These are phyloP conservation scores for Carterocephalus palaemon DNA, from an alignment of 2,888 invertebrate species.

Conservation along the genomic window DNA sequence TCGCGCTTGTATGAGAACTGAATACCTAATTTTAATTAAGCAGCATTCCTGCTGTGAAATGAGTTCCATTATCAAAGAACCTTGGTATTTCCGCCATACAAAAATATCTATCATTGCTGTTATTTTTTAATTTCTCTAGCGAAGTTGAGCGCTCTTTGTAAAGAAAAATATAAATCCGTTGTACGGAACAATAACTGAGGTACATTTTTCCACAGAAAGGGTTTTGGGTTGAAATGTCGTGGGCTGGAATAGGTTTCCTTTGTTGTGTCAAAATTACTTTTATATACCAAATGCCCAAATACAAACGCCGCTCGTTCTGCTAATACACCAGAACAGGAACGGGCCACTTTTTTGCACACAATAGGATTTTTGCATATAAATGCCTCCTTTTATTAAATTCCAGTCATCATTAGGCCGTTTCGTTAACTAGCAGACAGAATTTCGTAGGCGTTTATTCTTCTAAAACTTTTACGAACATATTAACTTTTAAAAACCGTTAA, in stretches of 20 bases:
- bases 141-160: slow-evolving; percentile 34
- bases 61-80: slow-evolving; percentile 35
- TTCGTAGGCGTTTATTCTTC: no score
- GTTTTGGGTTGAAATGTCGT: slow-evolving; percentile 39
- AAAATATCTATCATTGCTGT: slow-evolving; percentile 38
- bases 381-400: slow-evolving; percentile 2
- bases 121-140: slow-evolving; percentile 42
- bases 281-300: slow-evolving; percentile 33
- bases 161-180: slow-evolving; percentile 45
- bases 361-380: slow-evolving; percentile 9
- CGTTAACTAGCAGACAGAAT: no score
- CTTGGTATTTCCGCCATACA: slow-evolving; percentile 32
- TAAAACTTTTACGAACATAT: no score
- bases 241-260: slow-evolving; percentile 38
- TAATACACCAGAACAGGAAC: slow-evolving; percentile 19
- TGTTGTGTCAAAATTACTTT: slow-evolving; percentile 43
- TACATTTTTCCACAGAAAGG: slow-evolving; percentile 41
- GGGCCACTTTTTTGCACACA: slow-evolving; percentile 7
- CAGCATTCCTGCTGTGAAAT: slow-evolving; percentile 25
- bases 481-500: no score
- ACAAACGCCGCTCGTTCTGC: slow-evolving; percentile 31
- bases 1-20: slow-evolving; percentile 2
- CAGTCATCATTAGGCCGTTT: no score
- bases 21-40: slow-evolving; percentile 26
- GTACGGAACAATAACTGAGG: slow-evolving; percentile 42